These are phyloP conservation scores for Argyresthia albistria DNA, from an alignment of 2,888 invertebrate genomes.

Conservation along the genomic window DNA sequence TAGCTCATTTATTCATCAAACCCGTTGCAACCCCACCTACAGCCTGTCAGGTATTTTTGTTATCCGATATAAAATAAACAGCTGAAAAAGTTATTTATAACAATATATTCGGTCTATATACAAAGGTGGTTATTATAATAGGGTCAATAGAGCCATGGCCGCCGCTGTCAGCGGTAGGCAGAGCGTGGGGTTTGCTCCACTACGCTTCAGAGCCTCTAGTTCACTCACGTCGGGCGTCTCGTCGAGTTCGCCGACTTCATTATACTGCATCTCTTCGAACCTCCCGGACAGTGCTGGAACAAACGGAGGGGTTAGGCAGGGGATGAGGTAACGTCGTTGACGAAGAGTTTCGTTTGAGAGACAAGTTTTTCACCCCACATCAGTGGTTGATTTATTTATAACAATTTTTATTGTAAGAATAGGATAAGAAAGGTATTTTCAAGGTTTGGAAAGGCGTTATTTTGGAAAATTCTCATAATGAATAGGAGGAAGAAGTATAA, in stretches of 20 bases:
- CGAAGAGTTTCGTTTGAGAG: too few relatives aligned
- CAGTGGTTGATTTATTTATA: too few relatives aligned
- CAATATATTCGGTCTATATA: slow-evolving; percentile 45
- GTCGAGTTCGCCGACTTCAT: slow-evolving; percentile 51
- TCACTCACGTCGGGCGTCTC: slow-evolving; percentile 59
- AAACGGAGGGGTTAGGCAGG: slow-evolving; percentile 4
- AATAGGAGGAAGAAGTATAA: too few relatives aligned
- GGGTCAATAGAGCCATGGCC: slow-evolving; percentile 29
- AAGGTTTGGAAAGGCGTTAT: too few relatives aligned
- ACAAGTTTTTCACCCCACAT: too few relatives aligned
- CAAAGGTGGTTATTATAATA: slow-evolving; percentile 57
- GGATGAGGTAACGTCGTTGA: neutral
- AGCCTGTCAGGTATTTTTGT: too few relatives aligned
- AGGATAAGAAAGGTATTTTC: too few relatives aligned
- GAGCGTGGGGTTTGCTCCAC: slow-evolving; percentile 21
- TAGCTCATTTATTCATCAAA: too few relatives aligned
- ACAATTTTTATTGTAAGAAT: too few relatives aligned
- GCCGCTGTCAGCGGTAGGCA: slow-evolving; percentile 15
- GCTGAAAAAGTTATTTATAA: slow-evolving; percentile 5
- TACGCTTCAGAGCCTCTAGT: slow-evolving; percentile 56
- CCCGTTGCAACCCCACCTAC: too few relatives aligned
- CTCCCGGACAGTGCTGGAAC: slow-evolving; percentile 58
- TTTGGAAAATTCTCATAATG: too few relatives aligned
- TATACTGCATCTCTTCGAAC: slow-evolving; percentile 63
- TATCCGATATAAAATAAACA: too few relatives aligned